phyloP scores from a whole-genome alignment of 64 coral and sea anemone genomes.

The Dendronephthya gigantea region DNA sequence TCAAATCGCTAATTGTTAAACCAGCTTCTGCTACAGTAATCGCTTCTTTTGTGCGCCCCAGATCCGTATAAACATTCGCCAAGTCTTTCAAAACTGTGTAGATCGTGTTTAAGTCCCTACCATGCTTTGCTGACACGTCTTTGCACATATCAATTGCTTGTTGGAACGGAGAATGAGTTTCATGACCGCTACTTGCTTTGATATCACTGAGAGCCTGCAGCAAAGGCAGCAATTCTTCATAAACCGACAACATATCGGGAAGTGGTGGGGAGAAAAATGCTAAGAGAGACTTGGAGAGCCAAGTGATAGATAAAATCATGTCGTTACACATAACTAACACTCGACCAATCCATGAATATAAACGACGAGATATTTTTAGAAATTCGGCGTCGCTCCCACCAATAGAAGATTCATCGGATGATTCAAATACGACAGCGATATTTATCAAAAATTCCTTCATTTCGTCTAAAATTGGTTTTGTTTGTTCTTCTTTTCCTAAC shows the following conservation, averaged over 20 bases:
- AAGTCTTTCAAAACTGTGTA: neutral
- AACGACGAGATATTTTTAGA: neutral
- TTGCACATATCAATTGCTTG: neutral
- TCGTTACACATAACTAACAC: neutral
- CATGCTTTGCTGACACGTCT: neutral
- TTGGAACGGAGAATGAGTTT: neutral
- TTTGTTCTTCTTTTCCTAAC: neutral
- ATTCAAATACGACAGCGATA: neutral
- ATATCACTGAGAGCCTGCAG: neutral
- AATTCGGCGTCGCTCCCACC: neutral
- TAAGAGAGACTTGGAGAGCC: neutral
- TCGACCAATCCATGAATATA: neutral
- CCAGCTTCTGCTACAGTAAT: neutral
- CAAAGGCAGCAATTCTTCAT: neutral
- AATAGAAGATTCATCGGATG: neutral
- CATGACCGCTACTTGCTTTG: neutral
- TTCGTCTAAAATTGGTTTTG: neutral
- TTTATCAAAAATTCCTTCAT: neutral
- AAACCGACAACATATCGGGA: neutral
- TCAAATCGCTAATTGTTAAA: neutral
- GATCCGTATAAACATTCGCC: neutral
- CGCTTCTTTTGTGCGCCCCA: neutral
- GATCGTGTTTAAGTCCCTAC: neutral
- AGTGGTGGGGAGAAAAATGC: neutral
- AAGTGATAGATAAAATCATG: neutral